Conservation (phyloP, 2,797 vertebrate species). For the Lophotriccus pileatus region DNA sequence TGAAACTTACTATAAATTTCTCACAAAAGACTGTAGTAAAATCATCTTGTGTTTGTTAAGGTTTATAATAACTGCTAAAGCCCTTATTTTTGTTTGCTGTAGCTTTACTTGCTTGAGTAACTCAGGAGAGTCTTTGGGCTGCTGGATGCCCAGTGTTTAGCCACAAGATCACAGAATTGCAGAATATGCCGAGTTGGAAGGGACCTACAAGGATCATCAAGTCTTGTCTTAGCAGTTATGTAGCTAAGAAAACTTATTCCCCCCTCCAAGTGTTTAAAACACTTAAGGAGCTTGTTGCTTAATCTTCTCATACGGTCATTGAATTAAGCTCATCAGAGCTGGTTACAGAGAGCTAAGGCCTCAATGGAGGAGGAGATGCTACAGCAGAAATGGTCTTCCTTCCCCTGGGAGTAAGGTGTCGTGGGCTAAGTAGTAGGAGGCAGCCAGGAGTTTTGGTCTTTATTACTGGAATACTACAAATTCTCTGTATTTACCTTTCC, state of each 20-base stretch:
- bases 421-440: background rate
- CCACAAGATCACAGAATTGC: background rate
- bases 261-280: background rate
- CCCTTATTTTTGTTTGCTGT: background rate
- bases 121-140: background rate
- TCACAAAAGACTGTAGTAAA: background rate
- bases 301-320: background rate
- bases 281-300: background rate
- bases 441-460: background rate
- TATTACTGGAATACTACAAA: background rate
- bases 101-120: background rate
- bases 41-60: background rate
- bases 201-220: background rate
- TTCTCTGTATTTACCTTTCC: background rate
- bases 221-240: background rate
- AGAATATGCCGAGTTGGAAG: background rate
- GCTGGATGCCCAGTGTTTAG: background rate
- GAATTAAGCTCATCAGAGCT: background rate
- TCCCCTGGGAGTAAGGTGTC: background rate
- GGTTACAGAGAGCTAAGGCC: background rate
- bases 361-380: background rate
- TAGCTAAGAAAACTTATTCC: background rate
- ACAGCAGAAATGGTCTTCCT: background rate
- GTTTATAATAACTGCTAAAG: background rate
- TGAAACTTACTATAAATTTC: background rate